Percentiles rank a stretch among this genome's conserved stretches.
phyloP scores from a whole-genome alignment of 2,797 vertebrate species.

The Syndactyla subalaris region DNA sequence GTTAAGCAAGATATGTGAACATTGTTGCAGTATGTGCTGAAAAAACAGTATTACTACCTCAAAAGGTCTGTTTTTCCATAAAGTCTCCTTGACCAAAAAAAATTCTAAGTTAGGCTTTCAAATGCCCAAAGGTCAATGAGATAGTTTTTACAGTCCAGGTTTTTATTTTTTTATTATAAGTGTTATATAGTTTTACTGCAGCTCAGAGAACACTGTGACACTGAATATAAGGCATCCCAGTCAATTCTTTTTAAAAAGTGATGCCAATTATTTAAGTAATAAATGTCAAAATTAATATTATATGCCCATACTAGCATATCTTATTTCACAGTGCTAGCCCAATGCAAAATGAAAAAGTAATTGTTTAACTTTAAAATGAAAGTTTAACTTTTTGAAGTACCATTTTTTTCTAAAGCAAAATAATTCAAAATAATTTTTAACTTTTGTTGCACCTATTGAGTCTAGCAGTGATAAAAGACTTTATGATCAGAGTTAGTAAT shows the following conservation, averaged over 20 bases:
- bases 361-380: neutral
- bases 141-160: neutral
- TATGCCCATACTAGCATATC: neutral
- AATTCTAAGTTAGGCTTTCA: neutral
- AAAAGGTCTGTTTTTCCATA: neutral
- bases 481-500: neutral
- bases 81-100: neutral
- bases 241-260: neutral
- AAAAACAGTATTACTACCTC: neutral
- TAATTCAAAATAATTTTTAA: neutral
- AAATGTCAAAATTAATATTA: neutral
- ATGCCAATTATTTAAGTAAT: neutral
- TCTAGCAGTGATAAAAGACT: neutral
- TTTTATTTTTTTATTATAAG: neutral
- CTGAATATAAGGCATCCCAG: neutral
- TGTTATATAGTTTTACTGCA: neutral
- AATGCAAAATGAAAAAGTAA: neutral
- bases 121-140: neutral
- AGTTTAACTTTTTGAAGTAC: neutral
- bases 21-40: neutral
- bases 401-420: neutral
- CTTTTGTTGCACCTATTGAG: neutral
- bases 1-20: neutral
- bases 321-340: neutral
- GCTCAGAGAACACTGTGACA: neutral